Base-by-base conservation (phyloP, 2,797 vertebrate genomes). In the Liasis olivaceus region DNA sequence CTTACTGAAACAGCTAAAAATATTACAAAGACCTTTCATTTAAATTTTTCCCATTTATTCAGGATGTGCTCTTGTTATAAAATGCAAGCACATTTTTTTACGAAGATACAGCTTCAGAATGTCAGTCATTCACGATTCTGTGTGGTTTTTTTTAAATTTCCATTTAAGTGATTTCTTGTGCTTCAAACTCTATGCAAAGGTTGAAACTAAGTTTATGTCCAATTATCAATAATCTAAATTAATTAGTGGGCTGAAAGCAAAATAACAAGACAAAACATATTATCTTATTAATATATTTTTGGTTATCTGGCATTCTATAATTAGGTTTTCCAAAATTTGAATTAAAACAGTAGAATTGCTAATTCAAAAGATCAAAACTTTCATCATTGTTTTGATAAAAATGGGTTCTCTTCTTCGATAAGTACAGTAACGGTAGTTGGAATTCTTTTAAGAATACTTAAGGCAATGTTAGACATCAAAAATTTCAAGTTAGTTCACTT, bases 1-100 rank as follows among this genome's bases (percentile, higher is more conserved):
- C 89, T 96, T 93, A 88, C 4, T 84, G 91, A 84, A 91, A 77
- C 93, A 93, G 85, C 88, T 96, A 94, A 96, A 96, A 95, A 94
- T 94, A 95, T 90, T 59, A 20, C 4, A 92, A 95, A 95, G 77
- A 95, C 58, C 72, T 81, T 95, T 92, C 93, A 84, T 84, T 89
- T 85, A 94, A 87, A 91, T 93, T 91, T 92, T 92, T 95, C 60
- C 94, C 93, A 64, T 94, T 94, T 95, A 89, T 89, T 96, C 95
- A 95, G 93, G 92, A 94, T 91, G 54, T 54, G 94, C 95, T 94
- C 26, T 36, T 93, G 91, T 92, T 96, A 91, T 93, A 92, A 84
- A 95, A 94, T 42, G n/a, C 11, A 95, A 94, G 96, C 87, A n/a
- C 22, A 92, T 62, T 84, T 85, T 94, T 96, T 93, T 42, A 88